Evolutionary conservation across 1,140 invertebrate genomes (phyloP), one percentile per base, ranked within the genome.

Genomic region (Cyclina sinensis): DNA sequence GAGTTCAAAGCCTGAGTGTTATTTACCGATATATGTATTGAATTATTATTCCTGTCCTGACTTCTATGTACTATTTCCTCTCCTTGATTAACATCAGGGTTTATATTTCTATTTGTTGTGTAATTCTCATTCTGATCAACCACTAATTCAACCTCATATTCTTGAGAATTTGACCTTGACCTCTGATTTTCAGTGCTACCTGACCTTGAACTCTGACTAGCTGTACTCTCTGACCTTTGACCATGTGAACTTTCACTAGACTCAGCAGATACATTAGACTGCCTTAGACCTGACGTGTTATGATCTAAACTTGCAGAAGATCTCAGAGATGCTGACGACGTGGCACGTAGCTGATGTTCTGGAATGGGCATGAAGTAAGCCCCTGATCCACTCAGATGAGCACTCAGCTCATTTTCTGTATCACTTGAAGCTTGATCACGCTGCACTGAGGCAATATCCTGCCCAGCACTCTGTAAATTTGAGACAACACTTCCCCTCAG

Each of bases 91-190:
- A 7, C 32, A 48, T 78, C 43, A 0, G 70, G 35, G 48, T 62
- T 18, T 11, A 30, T 18, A 68, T 54, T 79, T 21, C 43, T 62
- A 24, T 68, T 79, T 18, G 81, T 84, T 24, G 81, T 84, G 30
- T 86, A 86, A 46, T 86, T 86, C 24, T 86, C 85, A 86, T 86
- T 86, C 35, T 86, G 85, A 54, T 86, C 85, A 21, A 86, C 74
- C 0, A 86, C 85, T 59, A 86, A 54, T 48, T 86, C 85, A 27
- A 86, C 54, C 30, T 86, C 74, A 51, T 86, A 54, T 3, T 51
- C 74, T n/a, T 86, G 73, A 24, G 73, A 79, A 37, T 54, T 74
- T 43, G 78, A 54, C 62, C 74, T 79, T 27, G 85, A 79, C 39
- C 74, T 70, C 5, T 80, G 24, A 12, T 57, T 51, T 12, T 37